These are phyloP conservation scores for Anthopleura sola DNA, from an alignment of 64 coral and sea anemone species.

Conservation along the genomic window DNA sequence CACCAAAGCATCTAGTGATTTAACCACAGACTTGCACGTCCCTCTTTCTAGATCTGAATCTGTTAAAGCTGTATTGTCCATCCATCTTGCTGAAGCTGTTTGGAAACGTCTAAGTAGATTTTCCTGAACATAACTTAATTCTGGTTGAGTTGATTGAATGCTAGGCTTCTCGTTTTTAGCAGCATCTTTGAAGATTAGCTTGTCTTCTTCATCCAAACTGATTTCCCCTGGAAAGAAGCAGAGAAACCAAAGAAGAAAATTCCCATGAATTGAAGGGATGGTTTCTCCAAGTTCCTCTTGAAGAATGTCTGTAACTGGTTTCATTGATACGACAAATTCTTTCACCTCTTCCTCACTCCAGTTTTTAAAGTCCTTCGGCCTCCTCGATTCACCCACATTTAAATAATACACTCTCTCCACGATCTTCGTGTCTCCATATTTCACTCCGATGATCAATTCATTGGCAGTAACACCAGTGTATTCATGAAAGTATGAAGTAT, in stretches of 20 bases:
- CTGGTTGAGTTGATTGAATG: neutral
- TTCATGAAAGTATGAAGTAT: constrained; percentile 57
- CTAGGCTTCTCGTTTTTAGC: constrained; percentile 48
- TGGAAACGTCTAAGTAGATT: neutral
- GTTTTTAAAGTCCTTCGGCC: constrained; percentile 34
- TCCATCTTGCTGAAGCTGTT: neutral
- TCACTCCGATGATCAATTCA: constrained; percentile 25
- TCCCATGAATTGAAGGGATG: constrained; percentile 18
- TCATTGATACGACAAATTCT: constrained; percentile 19
- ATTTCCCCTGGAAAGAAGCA: constrained; percentile 28
- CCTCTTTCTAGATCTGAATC: neutral
- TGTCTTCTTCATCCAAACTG: constrained; percentile 41
- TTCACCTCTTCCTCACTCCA: constrained; percentile 28
- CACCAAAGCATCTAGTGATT: constrained; percentile 21
- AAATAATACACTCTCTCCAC: neutral
- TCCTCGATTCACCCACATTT: too few relatives aligned
- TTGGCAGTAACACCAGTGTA: constrained; percentile 34
- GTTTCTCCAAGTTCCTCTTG: constrained; percentile 67
- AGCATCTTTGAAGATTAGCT: constrained; percentile 33
- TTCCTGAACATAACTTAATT: neutral
- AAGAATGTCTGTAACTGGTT: constrained; percentile 51
- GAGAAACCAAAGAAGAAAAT: constrained; percentile 71
- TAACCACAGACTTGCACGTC: neutral
- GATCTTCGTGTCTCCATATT: too few relatives aligned
- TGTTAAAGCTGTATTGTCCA: too few relatives aligned